A percentile compares a stretch with the other conserved stretches of the same genome.
These are phyloP conservation scores for Euzetes globulus DNA, from an alignment of 2,888 invertebrate genomes.

Conservation along the genomic window DNA sequence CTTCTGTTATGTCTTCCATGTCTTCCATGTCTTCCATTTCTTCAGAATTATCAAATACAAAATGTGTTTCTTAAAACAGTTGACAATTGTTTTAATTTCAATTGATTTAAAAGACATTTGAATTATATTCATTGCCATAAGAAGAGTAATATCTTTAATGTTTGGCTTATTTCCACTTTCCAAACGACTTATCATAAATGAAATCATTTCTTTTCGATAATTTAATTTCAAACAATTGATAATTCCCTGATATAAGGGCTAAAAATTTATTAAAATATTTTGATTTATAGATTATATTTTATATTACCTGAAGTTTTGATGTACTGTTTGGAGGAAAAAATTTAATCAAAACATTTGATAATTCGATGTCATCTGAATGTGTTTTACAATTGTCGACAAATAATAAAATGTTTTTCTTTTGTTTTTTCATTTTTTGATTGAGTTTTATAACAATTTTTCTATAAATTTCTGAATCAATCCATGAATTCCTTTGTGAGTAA, in stretches of 20 bases:
- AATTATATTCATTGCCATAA: neutral
- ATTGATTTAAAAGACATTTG: neutral
- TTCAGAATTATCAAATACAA: too few species aligned
- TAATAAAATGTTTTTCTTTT: too few species aligned
- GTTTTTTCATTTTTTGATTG: too few species aligned
- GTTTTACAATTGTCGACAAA: neutral
- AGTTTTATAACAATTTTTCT: neutral
- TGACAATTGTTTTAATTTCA: neutral
- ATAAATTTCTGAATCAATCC: neutral
- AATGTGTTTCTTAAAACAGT: neutral
- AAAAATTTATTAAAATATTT: neutral
- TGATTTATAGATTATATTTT: neutral
- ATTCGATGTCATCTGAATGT: neutral
- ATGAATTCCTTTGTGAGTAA: neutral
- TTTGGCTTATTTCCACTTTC: neutral
- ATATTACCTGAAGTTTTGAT: neutral
- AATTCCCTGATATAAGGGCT: neutral
- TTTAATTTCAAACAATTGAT: neutral
- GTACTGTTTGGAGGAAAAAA: neutral
- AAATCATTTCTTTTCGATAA: neutral
- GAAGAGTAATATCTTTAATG: neutral
- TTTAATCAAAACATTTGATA: neutral
- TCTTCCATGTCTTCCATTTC: too few species aligned
- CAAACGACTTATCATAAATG: neutral
- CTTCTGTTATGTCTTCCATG: too few species aligned